Percentiles rank a stretch among this genome's conserved stretches.
Evolutionary conservation across 2,797 vertebrate species (phyloP).

Genomic region (Anguilla anguilla): DNA sequence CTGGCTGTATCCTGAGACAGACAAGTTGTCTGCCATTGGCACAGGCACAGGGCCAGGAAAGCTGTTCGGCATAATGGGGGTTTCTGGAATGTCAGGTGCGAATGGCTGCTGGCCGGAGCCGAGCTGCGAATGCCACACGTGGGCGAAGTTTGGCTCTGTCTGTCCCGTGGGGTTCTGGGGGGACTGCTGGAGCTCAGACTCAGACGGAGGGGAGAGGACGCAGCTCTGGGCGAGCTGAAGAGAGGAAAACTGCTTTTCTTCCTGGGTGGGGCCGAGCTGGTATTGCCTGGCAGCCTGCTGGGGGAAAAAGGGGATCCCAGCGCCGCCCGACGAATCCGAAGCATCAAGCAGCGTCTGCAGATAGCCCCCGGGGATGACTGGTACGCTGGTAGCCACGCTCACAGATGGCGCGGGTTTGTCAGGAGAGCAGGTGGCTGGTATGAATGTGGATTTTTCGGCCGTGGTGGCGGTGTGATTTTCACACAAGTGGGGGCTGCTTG

Average conservation of each 20-base stretch:
- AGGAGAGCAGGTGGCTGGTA: constrained; percentile 87
- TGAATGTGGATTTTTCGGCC: constrained; percentile 87
- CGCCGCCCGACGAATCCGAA: constrained; percentile 88
- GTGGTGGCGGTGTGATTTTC: constrained; percentile 80
- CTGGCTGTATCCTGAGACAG: constrained; percentile 83
- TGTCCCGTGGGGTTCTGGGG: constrained; percentile 80
- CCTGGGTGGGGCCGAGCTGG: constrained; percentile 80
- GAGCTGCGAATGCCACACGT: constrained; percentile 83
- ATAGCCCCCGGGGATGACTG: constrained; percentile 97
- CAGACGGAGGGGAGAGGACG: constrained; percentile 90
- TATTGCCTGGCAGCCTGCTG: constrained; percentile 84
- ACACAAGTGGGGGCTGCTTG: constrained; percentile 82
- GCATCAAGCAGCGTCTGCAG: constrained; percentile 97
- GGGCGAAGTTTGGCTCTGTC: constrained; percentile 79
- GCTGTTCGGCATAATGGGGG: constrained; percentile 78
- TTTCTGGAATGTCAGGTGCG: constrained; percentile 78
- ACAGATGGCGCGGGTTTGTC: constrained; percentile 86
- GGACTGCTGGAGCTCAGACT: constrained; percentile 93
- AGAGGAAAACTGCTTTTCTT: constrained; percentile 87
- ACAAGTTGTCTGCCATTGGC: constrained; percentile 76
- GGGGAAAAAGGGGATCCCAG: constrained; percentile 85
- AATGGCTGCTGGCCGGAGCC: constrained; percentile 73
- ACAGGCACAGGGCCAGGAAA: constrained; percentile 75
- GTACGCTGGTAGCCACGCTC: constrained; percentile 84
- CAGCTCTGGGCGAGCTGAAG: constrained; percentile 91